A percentile compares a stretch with the other conserved stretches of the same genome.
These are phyloP conservation scores for Griposia aprilina DNA, from an alignment of 2,888 invertebrate species.

Conservation along the genomic window DNA sequence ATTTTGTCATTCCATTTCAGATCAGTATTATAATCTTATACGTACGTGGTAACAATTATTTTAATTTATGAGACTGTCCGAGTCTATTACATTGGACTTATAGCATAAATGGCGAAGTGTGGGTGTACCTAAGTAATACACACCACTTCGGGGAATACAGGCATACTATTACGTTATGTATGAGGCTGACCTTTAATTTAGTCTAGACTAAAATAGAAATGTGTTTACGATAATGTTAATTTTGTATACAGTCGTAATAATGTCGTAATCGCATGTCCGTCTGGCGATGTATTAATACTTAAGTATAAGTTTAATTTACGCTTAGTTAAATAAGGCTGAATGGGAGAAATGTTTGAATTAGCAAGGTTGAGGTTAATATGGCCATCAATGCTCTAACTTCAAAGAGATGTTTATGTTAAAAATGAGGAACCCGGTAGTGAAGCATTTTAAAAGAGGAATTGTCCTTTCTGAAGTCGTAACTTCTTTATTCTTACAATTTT, in stretches of 20 bases:
- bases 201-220: conserved; percentile 44
- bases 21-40: not conserved
- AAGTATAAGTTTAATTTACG: conserved; percentile 35
- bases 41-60: not conserved
- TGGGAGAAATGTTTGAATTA: conserved; percentile 3
- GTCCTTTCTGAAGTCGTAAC: not conserved
- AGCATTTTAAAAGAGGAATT: conserved; percentile 15
- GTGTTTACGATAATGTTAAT: conserved; percentile 41
- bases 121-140: conserved; percentile 5
- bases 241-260: conserved; percentile 43
- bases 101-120: conserved; percentile 4
- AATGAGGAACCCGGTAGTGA: conserved; percentile 24
- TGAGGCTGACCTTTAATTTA: conserved; percentile 19
- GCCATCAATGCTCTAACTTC: conserved; percentile 29
- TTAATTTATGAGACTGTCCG: not conserved
- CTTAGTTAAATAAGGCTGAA: conserved; percentile 17
- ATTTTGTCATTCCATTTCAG: not conserved
- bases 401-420: conserved; percentile 28
- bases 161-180: not conserved
- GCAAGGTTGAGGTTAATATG: conserved; percentile 21
- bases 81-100: not conserved
- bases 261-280: conserved; percentile 43
- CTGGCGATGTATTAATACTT: conserved; percentile 33
- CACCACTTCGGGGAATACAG: conserved; percentile 8
- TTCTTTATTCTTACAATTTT: not conserved